phyloP scores from a whole-genome alignment of 2,113 vertebrate genomes.

The Delphinus delphis region DNA sequence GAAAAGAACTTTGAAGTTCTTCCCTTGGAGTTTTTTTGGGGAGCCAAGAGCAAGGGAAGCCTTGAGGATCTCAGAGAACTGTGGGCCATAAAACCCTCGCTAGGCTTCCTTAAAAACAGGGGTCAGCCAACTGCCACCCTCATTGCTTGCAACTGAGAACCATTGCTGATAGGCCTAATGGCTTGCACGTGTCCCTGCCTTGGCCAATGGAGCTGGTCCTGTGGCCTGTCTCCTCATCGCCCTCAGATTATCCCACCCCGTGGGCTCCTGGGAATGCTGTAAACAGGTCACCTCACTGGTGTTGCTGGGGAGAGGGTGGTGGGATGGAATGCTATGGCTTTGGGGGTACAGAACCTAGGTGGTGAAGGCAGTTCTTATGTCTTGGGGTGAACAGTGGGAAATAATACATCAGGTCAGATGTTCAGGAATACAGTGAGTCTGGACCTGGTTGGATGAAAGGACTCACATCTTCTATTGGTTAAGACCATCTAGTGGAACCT shows the following conservation, averaged over 20 bases:
- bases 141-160: not conserved
- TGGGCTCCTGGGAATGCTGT: not conserved
- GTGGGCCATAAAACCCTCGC: not conserved
- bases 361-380: not conserved
- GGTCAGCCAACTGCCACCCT: not conserved
- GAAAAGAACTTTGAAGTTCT: conserved; percentile 49
- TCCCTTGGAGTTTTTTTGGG: not conserved
- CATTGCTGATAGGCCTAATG: not conserved
- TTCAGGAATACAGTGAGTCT: not conserved
- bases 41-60: not conserved
- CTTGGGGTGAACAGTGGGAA: not conserved
- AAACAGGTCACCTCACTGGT: not conserved
- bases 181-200: not conserved
- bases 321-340: not conserved
- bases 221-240: not conserved
- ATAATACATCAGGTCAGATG: not conserved
- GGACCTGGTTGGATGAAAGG: not conserved
- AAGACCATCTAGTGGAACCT: not conserved
- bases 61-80: not conserved
- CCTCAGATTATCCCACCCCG: not conserved
- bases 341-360: not conserved
- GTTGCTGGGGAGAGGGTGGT: not conserved
- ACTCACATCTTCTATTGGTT: not conserved
- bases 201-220: not conserved
- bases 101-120: not conserved